These are phyloP conservation scores for Mayetiola destructor DNA, from an alignment of 2,888 invertebrate genomes.

Conservation along the genomic window DNA sequence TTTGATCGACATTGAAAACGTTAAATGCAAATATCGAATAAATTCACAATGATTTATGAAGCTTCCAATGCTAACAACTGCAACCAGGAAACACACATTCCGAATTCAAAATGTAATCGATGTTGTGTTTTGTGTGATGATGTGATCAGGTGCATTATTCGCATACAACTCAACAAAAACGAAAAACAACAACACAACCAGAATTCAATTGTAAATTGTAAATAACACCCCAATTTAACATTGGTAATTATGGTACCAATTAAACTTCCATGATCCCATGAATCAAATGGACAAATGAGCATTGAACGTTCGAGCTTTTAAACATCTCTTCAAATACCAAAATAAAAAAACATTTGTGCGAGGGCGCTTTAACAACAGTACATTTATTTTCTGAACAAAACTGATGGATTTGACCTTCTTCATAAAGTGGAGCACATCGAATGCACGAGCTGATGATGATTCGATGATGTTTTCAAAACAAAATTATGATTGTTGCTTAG, in stretches of 20 bases:
- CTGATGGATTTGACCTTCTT: slow-evolving; percentile 4
- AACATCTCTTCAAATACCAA: background rate
- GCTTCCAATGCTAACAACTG: too few relatives aligned
- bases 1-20: slow-evolving; percentile 10
- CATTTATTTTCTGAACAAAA: too few relatives aligned
- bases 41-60: slow-evolving; percentile 10
- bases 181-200: too few relatives aligned
- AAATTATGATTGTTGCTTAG: slow-evolving; percentile 9
- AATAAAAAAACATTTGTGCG: background rate
- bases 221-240: slow-evolving; percentile 1
- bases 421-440: slow-evolving; percentile 3
- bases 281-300: too few relatives aligned
- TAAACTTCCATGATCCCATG: background rate
- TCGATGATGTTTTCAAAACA: background rate
- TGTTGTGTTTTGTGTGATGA: too few relatives aligned
- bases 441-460: too few relatives aligned
- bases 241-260: background rate
- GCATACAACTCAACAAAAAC: too few relatives aligned
- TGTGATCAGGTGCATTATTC: background rate
- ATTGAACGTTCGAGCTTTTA: background rate
- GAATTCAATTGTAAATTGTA: background rate
- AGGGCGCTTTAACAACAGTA: too few relatives aligned
- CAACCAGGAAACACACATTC: too few relatives aligned
- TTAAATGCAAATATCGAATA: background rate
- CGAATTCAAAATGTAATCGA: too few relatives aligned